A percentile compares a stretch with the other conserved stretches of the same genome.
Conservation (phyloP, 2,113 vertebrate genomes). For the Heterotilapia buettikoferi region DNA sequence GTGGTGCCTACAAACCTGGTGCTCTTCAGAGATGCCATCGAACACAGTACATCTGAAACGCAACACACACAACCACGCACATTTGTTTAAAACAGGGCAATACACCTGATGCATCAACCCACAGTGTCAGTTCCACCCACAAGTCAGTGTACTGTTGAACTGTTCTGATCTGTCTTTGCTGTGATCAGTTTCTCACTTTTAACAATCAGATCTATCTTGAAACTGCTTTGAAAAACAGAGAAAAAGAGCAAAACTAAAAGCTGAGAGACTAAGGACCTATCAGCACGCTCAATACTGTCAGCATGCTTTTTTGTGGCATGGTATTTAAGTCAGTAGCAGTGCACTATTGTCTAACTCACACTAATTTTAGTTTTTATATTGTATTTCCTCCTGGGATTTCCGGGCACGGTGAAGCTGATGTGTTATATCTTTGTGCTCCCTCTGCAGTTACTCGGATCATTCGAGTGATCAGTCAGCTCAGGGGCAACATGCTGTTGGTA, state of each 20-base stretch:
- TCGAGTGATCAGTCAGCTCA: conserved; percentile 84
- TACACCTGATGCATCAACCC: neutral
- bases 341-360: neutral
- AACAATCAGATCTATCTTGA: neutral
- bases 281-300: neutral
- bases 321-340: neutral
- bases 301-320: rapidly evolving
- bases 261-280: neutral
- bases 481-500: conserved; percentile 87
- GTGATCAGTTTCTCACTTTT: neutral
- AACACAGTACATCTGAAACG: conserved; percentile 73
- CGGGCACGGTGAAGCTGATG: neutral
- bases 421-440: neutral
- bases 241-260: neutral
- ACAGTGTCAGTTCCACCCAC: neutral
- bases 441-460: conserved; percentile 75
- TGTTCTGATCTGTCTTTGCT: neutral
- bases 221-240: neutral
- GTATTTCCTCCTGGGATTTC: neutral
- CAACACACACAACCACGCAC: neutral
- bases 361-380: neutral
- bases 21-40: conserved; percentile 82
- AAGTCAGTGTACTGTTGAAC: neutral
- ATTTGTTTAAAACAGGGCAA: neutral
- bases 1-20: conserved; percentile 80